phyloP scores from a whole-genome alignment of 1,140 invertebrate species.

The Teleogryllus occipitalis region DNA sequence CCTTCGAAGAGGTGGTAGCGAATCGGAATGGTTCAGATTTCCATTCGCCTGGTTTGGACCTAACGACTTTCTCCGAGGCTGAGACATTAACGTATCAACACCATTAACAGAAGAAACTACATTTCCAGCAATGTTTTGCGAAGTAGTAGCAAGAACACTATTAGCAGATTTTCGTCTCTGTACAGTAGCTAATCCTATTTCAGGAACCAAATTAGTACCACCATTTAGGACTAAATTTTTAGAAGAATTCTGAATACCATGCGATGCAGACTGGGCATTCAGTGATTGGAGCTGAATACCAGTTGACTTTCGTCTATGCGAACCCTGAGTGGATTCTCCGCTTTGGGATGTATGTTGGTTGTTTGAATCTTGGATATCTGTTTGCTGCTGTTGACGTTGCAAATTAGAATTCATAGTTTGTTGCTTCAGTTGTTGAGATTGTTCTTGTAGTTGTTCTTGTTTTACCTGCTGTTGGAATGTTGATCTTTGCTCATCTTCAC shows the following conservation, averaged over 20 bases:
- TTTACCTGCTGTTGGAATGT: too few relatives aligned
- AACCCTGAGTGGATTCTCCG: not conserved
- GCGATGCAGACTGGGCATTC: not conserved
- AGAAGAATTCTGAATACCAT: not conserved
- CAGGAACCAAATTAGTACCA: not conserved
- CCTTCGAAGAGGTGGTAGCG: conserved; percentile 13
- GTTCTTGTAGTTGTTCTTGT: too few relatives aligned
- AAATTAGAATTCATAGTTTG: too few relatives aligned
- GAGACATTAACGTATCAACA: not conserved
- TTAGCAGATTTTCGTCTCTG: conserved; percentile 9
- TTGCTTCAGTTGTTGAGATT: too few relatives aligned
- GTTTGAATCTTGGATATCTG: not conserved
- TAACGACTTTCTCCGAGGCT: conserved; percentile 7
- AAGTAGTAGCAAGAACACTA: not conserved
- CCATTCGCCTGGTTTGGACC: not conserved
- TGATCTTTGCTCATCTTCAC: too few relatives aligned
- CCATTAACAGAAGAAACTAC: not conserved
- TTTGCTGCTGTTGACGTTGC: too few relatives aligned
- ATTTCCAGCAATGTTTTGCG: not conserved
- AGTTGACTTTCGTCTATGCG: not conserved
- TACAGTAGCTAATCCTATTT: not conserved
- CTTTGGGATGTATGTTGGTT: not conserved
- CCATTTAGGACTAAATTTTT: not conserved
- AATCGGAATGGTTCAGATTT: not conserved
- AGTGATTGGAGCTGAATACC: not conserved